phyloP scores from a whole-genome alignment of 1,140 invertebrate species.

The Asbolus verrucosus region DNA sequence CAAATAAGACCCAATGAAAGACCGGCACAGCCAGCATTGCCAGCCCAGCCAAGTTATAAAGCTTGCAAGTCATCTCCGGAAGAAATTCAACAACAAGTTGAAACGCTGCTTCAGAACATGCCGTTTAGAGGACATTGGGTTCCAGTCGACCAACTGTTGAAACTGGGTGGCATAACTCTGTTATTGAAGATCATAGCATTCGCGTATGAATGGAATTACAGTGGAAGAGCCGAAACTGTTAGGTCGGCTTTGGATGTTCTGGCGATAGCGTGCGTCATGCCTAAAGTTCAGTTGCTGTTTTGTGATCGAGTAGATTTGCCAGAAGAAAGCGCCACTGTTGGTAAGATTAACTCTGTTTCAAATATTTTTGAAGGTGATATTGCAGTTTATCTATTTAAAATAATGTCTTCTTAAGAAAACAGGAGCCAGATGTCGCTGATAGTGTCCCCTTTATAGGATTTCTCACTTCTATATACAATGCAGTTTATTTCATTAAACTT shows the following conservation, averaged over 20 bases:
- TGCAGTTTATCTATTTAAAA: no score
- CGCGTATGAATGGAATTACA: constrained; percentile 92
- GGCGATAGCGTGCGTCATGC: constrained; percentile 89
- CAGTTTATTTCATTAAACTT: no score
- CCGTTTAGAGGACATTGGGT: constrained; percentile 83
- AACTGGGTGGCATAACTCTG: constrained; percentile 85
- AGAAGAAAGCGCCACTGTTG: constrained; percentile 80
- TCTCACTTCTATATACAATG: no score
- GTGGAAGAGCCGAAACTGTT: constrained; percentile 89
- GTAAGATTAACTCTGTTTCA: constrained; percentile 63
- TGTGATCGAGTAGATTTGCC: constrained; percentile 83
- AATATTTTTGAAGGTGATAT: no score
- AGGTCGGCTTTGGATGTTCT: constrained; percentile 90
- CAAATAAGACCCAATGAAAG: constrained; percentile 61
- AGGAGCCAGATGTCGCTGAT: no score
- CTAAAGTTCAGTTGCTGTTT: constrained; percentile 85
- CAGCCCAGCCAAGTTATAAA: constrained; percentile 74
- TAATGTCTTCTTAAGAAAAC: no score
- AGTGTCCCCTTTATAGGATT: no score
- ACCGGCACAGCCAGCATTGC: constrained; percentile 64
- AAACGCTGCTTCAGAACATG: constrained; percentile 82
- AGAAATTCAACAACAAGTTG: constrained; percentile 86
- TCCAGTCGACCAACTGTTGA: constrained; percentile 87
- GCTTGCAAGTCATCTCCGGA: constrained; percentile 79
- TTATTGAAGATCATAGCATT: constrained; percentile 89